Evolutionary conservation across 2,113 vertebrate genomes (phyloP).

Genomic region (Clarias magur): DNA sequence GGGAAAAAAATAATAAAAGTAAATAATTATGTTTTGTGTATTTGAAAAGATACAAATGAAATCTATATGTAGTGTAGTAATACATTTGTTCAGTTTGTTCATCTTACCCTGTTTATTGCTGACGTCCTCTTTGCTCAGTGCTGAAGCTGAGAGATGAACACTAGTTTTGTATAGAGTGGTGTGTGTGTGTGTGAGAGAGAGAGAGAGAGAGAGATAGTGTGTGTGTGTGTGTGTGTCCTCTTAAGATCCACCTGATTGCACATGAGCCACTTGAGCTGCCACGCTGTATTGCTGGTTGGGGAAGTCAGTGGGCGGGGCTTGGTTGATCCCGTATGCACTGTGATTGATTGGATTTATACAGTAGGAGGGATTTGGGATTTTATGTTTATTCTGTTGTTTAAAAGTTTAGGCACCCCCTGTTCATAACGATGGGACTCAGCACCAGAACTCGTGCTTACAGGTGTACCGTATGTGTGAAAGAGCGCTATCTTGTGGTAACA

Average conservation of each 20-base stretch:
- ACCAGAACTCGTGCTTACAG: neutral
- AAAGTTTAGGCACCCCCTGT: neutral
- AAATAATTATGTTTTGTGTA: neutral
- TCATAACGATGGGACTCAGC: neutral
- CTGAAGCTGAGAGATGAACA: neutral
- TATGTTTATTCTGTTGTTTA: neutral
- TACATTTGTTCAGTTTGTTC: neutral
- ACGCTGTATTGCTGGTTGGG: too few species aligned
- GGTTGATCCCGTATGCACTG: neutral
- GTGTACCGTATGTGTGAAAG: neutral
- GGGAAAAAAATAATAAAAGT: neutral
- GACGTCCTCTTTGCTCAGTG: neutral
- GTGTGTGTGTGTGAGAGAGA: neutral
- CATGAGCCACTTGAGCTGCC: neutral
- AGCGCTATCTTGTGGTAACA: neutral
- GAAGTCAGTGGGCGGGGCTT: neutral
- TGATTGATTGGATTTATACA: neutral
- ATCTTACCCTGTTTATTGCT: neutral
- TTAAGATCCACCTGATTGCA: constrained; percentile 12
- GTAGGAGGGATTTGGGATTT: neutral
- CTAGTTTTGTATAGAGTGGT: neutral
- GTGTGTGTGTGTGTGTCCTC: constrained; percentile 2
- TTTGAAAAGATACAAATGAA: neutral
- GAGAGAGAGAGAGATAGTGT: neutral
- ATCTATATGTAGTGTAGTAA: neutral